Percentiles rank a stretch among this genome's conserved stretches.
phyloP scores from a whole-genome alignment of 2,797 vertebrate species.

The Hozukius guyotensis region DNA sequence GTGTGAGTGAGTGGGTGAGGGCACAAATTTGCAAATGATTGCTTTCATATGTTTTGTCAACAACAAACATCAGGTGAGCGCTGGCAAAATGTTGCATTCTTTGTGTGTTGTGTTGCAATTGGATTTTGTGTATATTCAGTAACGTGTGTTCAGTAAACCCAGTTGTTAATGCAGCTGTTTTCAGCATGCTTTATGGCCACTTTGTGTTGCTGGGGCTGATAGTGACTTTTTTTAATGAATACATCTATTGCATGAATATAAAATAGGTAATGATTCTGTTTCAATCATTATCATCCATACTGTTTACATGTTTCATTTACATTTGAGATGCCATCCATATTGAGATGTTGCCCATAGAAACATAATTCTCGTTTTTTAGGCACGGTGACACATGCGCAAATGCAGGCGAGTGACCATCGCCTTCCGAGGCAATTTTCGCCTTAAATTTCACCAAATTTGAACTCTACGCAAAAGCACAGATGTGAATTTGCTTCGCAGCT shows the following conservation, averaged over 20 bases:
- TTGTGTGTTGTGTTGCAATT: not conserved
- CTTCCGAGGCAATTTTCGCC: not conserved
- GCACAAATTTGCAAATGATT: slow-evolving; percentile 8
- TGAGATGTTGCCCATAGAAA: slow-evolving; percentile 40
- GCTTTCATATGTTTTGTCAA: slow-evolving; percentile 14
- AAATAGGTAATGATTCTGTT: not conserved
- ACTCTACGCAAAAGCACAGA: not conserved
- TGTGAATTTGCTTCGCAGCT: accelerated
- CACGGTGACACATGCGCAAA: not conserved
- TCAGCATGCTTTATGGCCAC: not conserved
- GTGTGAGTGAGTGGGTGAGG: not conserved
- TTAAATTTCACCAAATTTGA: not conserved
- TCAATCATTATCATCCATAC: not conserved
- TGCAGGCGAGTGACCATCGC: not conserved
- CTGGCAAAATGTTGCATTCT: not conserved
- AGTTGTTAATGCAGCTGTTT: not conserved
- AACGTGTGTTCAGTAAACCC: not conserved
- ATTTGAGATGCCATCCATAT: not conserved
- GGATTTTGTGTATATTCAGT: not conserved
- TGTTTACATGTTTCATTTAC: not conserved
- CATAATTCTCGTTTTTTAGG: accelerated
- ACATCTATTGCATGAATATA: not conserved
- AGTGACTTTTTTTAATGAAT: not conserved
- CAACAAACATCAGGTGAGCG: not conserved
- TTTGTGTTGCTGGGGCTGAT: not conserved